Evolutionary conservation across 2,113 vertebrate species (phyloP).

Genomic region (Oryzias curvinotus): DNA sequence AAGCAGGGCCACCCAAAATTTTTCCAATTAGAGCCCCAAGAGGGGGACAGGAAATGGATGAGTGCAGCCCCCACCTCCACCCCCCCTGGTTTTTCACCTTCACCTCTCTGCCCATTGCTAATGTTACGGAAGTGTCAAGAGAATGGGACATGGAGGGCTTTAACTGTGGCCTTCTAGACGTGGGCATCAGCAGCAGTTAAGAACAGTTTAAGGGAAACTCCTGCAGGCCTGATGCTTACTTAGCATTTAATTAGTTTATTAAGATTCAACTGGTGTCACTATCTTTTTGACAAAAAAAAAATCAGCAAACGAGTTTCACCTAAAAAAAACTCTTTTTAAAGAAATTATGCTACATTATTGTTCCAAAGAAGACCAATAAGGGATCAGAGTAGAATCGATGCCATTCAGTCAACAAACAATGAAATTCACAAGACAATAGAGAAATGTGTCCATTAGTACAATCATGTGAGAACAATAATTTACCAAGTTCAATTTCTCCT

Average conservation of each 20-base stretch:
- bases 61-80: constrained; percentile 68
- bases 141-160: constrained; percentile 9
- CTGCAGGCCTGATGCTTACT: constrained; percentile 35
- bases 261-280: constrained; percentile 12
- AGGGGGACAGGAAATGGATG: constrained; percentile 89
- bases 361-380: constrained; percentile 27
- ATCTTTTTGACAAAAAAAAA: constrained; percentile 40
- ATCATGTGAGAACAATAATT: not conserved
- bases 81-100: constrained; percentile 64
- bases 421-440: constrained; percentile 33
- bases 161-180: constrained; percentile 1
- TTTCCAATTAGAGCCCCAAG: constrained; percentile 91
- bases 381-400: constrained; percentile 34
- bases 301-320: constrained; percentile 3
- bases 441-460: constrained; percentile 4
- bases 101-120: constrained; percentile 73
- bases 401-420: constrained; percentile 46
- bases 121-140: constrained; percentile 51
- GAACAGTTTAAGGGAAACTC: constrained; percentile 74
- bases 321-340: constrained; percentile 25
- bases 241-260: constrained; percentile 50
- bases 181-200: constrained; percentile 22
- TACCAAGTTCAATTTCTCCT: too few species aligned
- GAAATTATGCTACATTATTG: constrained; percentile 29
- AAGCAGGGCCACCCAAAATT: constrained; percentile 96